These are phyloP conservation scores for Eonycteris spelaea DNA, from an alignment of 2,113 vertebrate genomes.

Conservation along the genomic window DNA sequence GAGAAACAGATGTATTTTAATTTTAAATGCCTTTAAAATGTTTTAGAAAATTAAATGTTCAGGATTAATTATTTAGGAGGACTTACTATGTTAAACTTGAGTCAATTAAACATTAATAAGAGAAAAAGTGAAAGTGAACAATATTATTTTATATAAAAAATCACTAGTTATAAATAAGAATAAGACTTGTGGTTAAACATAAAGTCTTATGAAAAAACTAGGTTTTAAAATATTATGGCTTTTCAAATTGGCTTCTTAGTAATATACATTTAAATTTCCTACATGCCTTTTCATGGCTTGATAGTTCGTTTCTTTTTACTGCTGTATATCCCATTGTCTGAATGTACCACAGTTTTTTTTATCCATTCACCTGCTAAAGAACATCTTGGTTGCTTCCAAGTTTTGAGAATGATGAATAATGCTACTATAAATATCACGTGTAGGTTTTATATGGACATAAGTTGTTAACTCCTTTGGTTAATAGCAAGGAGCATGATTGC, in stretches of 20 bases:
- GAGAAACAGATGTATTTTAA: slow-evolving; percentile 10
- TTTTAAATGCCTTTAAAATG: slow-evolving; percentile 25
- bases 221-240: slow-evolving; percentile 68
- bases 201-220: background rate
- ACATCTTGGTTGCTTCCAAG: background rate
- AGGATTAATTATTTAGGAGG: background rate
- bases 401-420: background rate
- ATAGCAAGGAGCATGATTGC: background rate
- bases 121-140: background rate
- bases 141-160: slow-evolving; percentile 13
- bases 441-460: background rate
- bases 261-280: background rate
- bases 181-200: background rate
- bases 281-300: background rate
- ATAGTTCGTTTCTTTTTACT: background rate
- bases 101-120: background rate
- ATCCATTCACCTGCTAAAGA: background rate
- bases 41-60: background rate
- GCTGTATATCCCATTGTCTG: background rate
- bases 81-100: background rate
- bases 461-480: background rate
- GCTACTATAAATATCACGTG: background rate
- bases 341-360: background rate
- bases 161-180: background rate
- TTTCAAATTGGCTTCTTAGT: background rate